Evolutionary conservation across 2,888 invertebrate species (phyloP).

Genomic region (Strigamia transsilvanica): DNA sequence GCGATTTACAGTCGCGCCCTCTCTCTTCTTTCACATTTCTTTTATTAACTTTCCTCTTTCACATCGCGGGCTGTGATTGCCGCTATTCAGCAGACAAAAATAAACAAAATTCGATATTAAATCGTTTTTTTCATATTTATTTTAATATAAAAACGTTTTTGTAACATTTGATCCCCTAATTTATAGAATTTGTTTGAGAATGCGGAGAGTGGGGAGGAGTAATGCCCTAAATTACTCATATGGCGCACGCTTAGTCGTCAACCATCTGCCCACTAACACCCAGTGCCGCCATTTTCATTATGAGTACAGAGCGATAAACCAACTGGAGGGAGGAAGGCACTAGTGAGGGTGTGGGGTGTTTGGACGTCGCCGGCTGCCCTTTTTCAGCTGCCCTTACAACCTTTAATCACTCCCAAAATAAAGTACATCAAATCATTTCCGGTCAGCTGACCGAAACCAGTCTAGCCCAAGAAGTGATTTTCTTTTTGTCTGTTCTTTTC

Average conservation of each 20-base stretch:
- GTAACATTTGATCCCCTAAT: neutral
- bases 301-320: neutral
- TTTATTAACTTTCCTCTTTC: neutral
- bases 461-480: neutral
- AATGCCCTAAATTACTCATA: constrained; percentile 5
- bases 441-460: neutral
- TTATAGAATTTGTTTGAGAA: neutral
- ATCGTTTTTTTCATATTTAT: neutral
- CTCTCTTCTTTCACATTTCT: neutral
- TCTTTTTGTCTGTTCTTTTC: no score
- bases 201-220: neutral
- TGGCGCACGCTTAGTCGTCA: neutral
- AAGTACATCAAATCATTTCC: neutral
- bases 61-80: neutral
- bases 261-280: constrained; percentile 4
- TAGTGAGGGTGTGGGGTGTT: neutral
- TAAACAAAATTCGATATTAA: no score
- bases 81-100: neutral
- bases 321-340: neutral
- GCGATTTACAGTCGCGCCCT: neutral
- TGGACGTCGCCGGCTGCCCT: neutral
- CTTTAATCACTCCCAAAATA: neutral
- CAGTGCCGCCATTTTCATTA: constrained; percentile 10
- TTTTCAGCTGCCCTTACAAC: constrained; percentile 13
- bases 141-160: neutral